phyloP scores from a whole-genome alignment of 2,113 vertebrate genomes.

The Corvus cornix region DNA sequence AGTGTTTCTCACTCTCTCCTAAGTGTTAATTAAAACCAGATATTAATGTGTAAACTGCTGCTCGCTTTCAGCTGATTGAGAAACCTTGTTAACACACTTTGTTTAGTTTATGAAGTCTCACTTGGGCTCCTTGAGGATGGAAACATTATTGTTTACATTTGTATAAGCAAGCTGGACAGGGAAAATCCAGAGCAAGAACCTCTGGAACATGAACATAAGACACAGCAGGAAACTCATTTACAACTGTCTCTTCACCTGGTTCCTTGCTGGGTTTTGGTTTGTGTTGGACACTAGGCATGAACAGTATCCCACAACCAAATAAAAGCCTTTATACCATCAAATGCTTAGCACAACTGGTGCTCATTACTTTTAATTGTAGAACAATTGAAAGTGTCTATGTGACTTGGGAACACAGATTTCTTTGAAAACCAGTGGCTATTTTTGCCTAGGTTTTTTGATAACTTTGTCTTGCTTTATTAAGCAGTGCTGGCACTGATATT shows the following conservation, averaged over 20 bases:
- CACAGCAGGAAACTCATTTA: not conserved
- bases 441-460: not conserved
- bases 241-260: conserved; percentile 12
- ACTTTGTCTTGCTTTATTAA: not conserved
- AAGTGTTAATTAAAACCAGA: not conserved
- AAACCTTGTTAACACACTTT: not conserved
- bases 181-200: not conserved
- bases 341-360: not conserved
- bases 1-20: not conserved
- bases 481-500: not conserved
- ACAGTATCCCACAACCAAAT: not conserved
- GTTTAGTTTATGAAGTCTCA: not conserved
- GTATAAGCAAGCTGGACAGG: not conserved
- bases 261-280: not conserved
- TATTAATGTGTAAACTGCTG: not conserved
- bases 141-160: not conserved
- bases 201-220: not conserved
- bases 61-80: not conserved
- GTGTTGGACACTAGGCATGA: not conserved
- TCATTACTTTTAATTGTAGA: not conserved
- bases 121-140: not conserved
- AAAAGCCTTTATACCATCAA: not conserved
- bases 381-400: not conserved
- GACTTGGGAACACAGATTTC: not conserved
- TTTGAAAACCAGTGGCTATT: not conserved